These are phyloP conservation scores for Lineus longissimus DNA, from an alignment of 1,140 invertebrate species.

Conservation along the genomic window DNA sequence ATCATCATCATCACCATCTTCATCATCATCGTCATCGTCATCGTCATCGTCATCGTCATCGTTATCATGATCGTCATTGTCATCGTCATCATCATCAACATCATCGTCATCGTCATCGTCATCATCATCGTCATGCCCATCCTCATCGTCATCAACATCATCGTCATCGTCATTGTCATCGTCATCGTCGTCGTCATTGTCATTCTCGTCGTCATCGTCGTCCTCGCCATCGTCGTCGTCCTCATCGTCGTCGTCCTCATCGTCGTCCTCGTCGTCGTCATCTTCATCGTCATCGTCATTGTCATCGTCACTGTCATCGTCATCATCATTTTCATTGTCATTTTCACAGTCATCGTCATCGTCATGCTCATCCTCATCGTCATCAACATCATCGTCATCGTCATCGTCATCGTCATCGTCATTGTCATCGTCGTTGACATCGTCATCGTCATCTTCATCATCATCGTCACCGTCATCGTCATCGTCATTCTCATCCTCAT, in stretches of 20 bases:
- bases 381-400: no score
- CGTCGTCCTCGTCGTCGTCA: constrained; percentile 15
- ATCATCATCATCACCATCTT: no score
- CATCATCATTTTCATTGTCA: constrained; percentile 14
- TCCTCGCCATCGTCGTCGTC: no score
- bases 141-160: no score
- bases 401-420: neutral
- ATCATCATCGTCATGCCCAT: no score
- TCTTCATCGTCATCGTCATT: constrained; percentile 8
- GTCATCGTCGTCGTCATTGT: constrained; percentile 11
- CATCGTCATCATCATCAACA: no score
- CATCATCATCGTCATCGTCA: constrained; percentile 6
- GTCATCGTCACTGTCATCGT: constrained; percentile 6
- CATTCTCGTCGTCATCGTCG: constrained; percentile 13
- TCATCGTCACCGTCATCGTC: constrained; percentile 4
- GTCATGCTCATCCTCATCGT: no score
- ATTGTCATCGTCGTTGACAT: no score
- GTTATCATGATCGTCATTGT: constrained; percentile 12
- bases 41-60: constrained; percentile 14
- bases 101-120: no score
- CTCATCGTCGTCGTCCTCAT: no score
- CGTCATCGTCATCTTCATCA: constrained; percentile 7
- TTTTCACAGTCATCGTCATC: constrained; percentile 12
- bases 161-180: no score
- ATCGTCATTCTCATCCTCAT: no score